phyloP scores from a whole-genome alignment of 2,797 vertebrate genomes.

The Phylloscopus collybita region DNA sequence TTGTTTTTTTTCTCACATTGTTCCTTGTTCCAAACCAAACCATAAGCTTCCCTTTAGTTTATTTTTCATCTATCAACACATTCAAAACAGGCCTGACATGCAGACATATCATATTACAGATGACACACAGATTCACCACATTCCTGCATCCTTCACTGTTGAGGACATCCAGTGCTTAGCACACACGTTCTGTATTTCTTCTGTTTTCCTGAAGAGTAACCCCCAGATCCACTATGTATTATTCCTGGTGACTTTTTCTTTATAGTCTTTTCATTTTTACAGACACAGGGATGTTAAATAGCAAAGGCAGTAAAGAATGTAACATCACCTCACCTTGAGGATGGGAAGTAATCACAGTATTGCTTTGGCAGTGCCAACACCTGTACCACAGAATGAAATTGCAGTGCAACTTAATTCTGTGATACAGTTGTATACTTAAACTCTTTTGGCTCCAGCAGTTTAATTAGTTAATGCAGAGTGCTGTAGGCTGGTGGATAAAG shows the following conservation, averaged over 20 bases:
- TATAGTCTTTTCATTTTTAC: neutral
- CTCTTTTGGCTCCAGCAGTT: neutral
- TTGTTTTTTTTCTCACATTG: neutral
- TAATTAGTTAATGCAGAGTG: neutral
- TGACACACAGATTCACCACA: neutral
- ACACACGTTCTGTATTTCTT: neutral
- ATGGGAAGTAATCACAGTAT: neutral
- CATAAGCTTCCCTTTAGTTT: neutral
- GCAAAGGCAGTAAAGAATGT: neutral
- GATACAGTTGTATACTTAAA: neutral
- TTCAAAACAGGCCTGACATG: neutral
- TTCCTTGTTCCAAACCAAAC: neutral
- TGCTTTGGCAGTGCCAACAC: fast-evolving
- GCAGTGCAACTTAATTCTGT: neutral
- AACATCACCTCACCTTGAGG: neutral
- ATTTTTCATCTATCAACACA: neutral
- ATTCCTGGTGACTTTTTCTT: neutral
- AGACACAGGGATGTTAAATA: neutral
- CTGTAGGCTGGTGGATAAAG: neutral
- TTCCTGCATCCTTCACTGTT: neutral
- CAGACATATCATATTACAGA: neutral
- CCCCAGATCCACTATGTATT: neutral
- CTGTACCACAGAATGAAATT: neutral
- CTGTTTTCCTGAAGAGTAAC: neutral
- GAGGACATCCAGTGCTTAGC: neutral